Base-by-base conservation (phyloP, 2,888 invertebrate genomes). In the Rhaphigaster nebulosa region DNA sequence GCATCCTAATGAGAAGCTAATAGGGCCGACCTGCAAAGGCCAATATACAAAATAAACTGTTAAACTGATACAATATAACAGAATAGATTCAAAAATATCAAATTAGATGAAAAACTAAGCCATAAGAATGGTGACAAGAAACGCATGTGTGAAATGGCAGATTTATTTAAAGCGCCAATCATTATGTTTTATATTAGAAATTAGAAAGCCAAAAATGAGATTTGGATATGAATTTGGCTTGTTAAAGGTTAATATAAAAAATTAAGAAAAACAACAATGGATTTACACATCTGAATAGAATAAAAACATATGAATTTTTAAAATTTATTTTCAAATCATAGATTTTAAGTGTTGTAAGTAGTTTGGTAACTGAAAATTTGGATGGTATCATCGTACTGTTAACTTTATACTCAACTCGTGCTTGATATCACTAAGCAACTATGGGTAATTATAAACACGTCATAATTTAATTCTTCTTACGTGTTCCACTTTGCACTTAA, bases 391-490 rank as follows among this genome's bases (percentile, higher is more conserved):
- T 80, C 34, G 26, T 41, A 80, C 80, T 41, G 41, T 80, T 80
- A 80, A 41, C 41, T 80, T 41, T 23, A 45, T 80, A 80, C 80
- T 80, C 80, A 80, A 80, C 80, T 80, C 41, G 80, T 26, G 26
- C 10, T 45, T 23, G 41, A 26, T 45, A 80, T 23, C 41, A 80
- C 80, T 41, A 80, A 80, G 80, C 41, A 80, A 80, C 80, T 80
- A 80, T 41, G 80, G 80, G 80, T 80, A 80, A 80, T 3, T 45
- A 41, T 26, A 80, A 80, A 41, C 41, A 80, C 80, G 23, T 41
- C 80, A 41, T 41, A 80, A 80, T 41, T 80, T 45, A 80, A 41
- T 41, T 80, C 80, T 41, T 41, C 80, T 80, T 80, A 80, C 80
- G 26, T 80, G 18, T n/a, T n/a, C n/a, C 41, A 80, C 80, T 80